These are phyloP conservation scores for Xanthostigma xanthostigma DNA, from an alignment of 2,888 invertebrate species.

Conservation along the genomic window DNA sequence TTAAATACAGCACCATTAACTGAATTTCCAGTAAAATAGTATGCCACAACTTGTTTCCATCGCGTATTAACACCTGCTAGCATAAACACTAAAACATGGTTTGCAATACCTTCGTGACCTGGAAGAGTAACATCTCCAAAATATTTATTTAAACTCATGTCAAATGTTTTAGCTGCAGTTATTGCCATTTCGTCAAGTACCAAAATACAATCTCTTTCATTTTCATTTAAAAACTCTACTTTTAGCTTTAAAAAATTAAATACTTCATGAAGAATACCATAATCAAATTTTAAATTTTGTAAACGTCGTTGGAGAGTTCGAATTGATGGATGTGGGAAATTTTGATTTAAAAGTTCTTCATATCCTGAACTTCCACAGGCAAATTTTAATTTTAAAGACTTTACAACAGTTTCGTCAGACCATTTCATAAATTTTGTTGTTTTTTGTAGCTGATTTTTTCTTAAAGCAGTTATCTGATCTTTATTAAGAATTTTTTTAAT, in stretches of 20 bases:
- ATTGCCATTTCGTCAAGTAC: constrained; percentile 8
- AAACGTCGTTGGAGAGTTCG: constrained; percentile 1
- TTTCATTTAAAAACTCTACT: constrained; percentile 2
- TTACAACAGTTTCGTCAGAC: too few relatives aligned
- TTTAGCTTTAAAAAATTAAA: constrained; percentile 6
- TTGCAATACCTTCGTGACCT: neutral
- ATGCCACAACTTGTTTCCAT: constrained; percentile 12
- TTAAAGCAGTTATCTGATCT: too few relatives aligned
- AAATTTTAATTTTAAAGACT: too few relatives aligned
- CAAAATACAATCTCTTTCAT: constrained; percentile 3
- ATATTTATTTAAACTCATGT: too few relatives aligned
- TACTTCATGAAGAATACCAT: too few relatives aligned
- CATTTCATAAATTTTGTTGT: too few relatives aligned
- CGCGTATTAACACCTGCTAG: constrained; percentile 8
- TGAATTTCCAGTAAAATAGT: constrained; percentile 9
- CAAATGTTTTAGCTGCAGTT: neutral
- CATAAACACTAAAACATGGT: constrained; percentile 11
- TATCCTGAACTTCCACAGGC: neutral
- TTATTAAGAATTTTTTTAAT: too few relatives aligned
- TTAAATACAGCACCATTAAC: neutral
- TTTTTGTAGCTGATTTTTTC: too few relatives aligned
- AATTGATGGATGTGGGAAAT: constrained; percentile 4
- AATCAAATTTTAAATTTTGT: too few relatives aligned
- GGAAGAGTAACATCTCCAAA: too few relatives aligned
- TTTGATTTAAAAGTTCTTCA: constrained; percentile 3